Evolutionary conservation across 1,140 invertebrate genomes (phyloP), one percentile per base, ranked within the genome.

Genomic region (Drosophila pseudoobscura): DNA sequence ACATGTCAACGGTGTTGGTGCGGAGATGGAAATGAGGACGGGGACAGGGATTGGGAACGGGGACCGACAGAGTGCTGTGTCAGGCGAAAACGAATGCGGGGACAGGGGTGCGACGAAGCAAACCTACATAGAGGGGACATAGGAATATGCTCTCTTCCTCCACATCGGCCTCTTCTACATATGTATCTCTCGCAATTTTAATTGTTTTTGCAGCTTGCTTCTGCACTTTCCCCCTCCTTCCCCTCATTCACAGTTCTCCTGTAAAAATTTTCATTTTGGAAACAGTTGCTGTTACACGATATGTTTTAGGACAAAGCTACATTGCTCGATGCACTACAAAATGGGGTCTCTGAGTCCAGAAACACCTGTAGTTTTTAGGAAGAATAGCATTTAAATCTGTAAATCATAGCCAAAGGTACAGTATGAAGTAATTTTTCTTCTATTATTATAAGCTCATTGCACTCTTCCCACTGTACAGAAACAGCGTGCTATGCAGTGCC

Each of bases 171-270:
- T 17, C 24, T 31, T 60, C 51, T 50, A 2, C 20, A 20, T 20
- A 20, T 20, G 20, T 20, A 43, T 15, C 31, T 60, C 45, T 58
- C 43, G 66, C 63, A 59, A 68, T 72, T 85, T 80, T 74, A 77
- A 85, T 66, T 66, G 68, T 77, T 80, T 84, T 75, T 50, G 46
- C 62, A 63, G 60, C 55, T 64, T 44, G 20, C 11, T 35, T 54
- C 20, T 24, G 45, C 31, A 31, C 24, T 11, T n/a, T 26, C 43
- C 17, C 7, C 5, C 13, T 7, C 2, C 13, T 11, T 17, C 24
- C 2, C 2, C 50, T 70, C 59, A 69, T 69, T 79, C 51, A 46
- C 29, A 56, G 53, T 13, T 15, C 24, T 45, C 46, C 45, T 43
- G 46, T 52, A 8, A 51, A 73, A 43, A 45, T 39, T 13, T 39